Percentiles rank a stretch among this genome's conserved stretches.
These are phyloP conservation scores for Lethrus apterus DNA, from an alignment of 1,140 invertebrate species.

Conservation along the genomic window DNA sequence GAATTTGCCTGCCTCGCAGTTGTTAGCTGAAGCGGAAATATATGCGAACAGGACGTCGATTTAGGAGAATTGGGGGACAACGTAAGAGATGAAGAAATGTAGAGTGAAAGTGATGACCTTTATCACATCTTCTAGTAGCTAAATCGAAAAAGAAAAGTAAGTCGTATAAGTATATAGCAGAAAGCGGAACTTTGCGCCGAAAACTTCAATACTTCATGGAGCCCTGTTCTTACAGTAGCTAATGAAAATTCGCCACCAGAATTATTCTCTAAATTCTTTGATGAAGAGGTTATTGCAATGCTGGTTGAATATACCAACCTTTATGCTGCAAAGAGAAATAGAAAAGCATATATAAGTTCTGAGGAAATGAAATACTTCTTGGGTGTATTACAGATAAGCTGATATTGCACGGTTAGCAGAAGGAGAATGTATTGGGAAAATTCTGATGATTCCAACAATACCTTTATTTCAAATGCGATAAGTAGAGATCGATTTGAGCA, in stretches of 20 bases:
- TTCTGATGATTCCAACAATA: constrained; percentile 14
- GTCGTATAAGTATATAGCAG: neutral
- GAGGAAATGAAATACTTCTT: constrained; percentile 25
- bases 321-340: constrained; percentile 18
- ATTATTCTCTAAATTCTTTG: constrained; percentile 22
- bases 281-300: constrained; percentile 22
- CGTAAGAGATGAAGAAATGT: constrained; percentile 7
- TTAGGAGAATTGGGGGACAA: too few relatives aligned
- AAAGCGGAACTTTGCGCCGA: neutral
- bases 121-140: neutral
- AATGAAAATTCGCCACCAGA: constrained; percentile 8
- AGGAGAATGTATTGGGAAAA: constrained; percentile 22
- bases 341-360: constrained; percentile 15
- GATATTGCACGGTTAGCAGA: constrained; percentile 20
- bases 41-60: too few relatives aligned
- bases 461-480: too few relatives aligned
- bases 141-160: neutral
- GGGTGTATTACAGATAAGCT: constrained; percentile 21
- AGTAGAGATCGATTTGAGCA: constrained; percentile 17
- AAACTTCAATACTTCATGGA: constrained; percentile 2
- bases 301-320: constrained; percentile 16
- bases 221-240: too few relatives aligned
- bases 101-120: neutral
- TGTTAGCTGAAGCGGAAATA: constrained; percentile 11
- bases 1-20: constrained; percentile 14